Evolutionary conservation across 1,140 invertebrate species (phyloP).

Genomic region (Maconellicoccus hirsutus): DNA sequence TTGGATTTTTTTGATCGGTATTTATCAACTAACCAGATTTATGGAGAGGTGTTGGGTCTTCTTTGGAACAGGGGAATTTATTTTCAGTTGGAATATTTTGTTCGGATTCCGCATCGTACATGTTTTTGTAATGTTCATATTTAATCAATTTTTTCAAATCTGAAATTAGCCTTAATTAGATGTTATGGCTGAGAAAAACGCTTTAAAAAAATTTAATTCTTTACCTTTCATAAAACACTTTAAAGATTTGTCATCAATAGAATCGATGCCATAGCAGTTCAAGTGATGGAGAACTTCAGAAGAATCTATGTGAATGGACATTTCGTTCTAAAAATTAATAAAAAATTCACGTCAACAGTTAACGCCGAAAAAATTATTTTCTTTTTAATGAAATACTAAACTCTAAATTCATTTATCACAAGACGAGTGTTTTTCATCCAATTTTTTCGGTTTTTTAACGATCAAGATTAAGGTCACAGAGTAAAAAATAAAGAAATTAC

Average conservation of each 20-base stretch:
- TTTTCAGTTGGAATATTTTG: neutral
- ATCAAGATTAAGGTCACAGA: too few species aligned
- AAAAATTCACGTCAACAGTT: too few species aligned
- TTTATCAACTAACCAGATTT: neutral
- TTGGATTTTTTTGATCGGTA: neutral
- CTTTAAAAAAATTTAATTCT: neutral
- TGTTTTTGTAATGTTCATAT: neutral
- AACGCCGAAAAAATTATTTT: too few species aligned
- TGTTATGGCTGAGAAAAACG: neutral
- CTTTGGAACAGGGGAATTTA: neutral
- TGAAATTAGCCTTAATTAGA: neutral
- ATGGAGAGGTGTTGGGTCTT: neutral
- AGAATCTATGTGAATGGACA: conserved; percentile 11
- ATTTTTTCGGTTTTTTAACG: too few species aligned
- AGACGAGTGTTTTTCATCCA: too few species aligned
- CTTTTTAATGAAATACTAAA: too few species aligned
- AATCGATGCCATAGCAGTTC: neutral
- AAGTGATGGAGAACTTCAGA: neutral
- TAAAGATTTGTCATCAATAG: neutral
- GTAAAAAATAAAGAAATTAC: too few species aligned
- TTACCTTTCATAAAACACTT: conserved; percentile 5
- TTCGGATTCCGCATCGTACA: neutral
- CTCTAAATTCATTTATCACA: too few species aligned
- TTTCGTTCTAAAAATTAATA: neutral
- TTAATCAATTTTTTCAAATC: conserved; percentile 14